Evolutionary conservation across 2,888 invertebrate species (phyloP).

Genomic region (Nemapogon koenigi): DNA sequence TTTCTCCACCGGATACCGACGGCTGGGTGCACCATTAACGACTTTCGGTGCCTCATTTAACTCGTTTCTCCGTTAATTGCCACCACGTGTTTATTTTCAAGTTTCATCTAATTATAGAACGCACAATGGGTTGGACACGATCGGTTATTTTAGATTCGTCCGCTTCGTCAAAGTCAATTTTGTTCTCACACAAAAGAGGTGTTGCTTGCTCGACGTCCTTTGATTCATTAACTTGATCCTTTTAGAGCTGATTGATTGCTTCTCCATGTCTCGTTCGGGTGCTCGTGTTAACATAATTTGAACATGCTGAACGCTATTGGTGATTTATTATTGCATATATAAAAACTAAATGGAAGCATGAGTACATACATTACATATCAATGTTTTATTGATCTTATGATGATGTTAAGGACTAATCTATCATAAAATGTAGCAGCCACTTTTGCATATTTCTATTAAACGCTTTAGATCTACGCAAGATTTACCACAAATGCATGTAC

Average conservation of each 20-base stretch:
- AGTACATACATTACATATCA: too few species aligned
- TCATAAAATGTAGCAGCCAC: too few species aligned
- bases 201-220: conserved; percentile 55
- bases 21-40: conserved; percentile 50
- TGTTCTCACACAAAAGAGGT: conserved; percentile 54
- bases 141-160: conserved; percentile 53
- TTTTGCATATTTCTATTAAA: too few species aligned
- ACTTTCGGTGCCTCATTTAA: conserved; percentile 60
- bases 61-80: conserved; percentile 62
- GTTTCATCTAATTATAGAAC: conserved; percentile 56
- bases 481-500: conserved; percentile 5
- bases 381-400: too few species aligned
- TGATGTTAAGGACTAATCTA: too few species aligned
- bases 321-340: too few species aligned
- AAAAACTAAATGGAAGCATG: too few species aligned
- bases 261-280: conserved; percentile 33
- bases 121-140: conserved; percentile 63
- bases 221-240: conserved; percentile 55
- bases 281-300: too few species aligned
- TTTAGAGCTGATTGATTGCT: conserved; percentile 53
- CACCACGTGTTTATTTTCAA: conserved; percentile 62
- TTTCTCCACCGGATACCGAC: conserved; percentile 47
- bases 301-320: too few species aligned
- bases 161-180: conserved; percentile 57
- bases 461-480: conserved; percentile 33